Percentiles rank a stretch among this genome's conserved stretches.
phyloP scores from a whole-genome alignment of 2,888 invertebrate species.

The Pterostichus madidus region DNA sequence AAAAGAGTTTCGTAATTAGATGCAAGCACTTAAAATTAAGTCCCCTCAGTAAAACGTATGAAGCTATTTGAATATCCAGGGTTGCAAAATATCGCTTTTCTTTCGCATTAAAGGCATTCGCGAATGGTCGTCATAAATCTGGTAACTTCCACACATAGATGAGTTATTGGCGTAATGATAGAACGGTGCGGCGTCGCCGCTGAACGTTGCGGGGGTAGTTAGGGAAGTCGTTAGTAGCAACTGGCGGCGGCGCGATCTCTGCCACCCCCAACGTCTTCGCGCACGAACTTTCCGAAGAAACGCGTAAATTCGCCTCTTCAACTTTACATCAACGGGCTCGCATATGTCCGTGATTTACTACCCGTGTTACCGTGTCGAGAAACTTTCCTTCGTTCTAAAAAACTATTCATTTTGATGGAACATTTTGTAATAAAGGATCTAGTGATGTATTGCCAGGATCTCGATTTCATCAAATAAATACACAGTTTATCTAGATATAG shows the following conservation, averaged over 20 bases:
- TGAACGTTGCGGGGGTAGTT: constrained; percentile 54
- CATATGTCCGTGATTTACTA: constrained; percentile 59
- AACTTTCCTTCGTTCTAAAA: not conserved
- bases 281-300: constrained; percentile 63
- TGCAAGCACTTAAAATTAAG: no score
- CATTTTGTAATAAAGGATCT: constrained; percentile 15
- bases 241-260: constrained; percentile 58
- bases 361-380: not conserved
- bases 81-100: not conserved
- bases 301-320: constrained; percentile 66
- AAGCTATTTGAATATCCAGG: no score
- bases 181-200: constrained; percentile 5
- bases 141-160: constrained; percentile 57
- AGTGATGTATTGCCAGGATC: not conserved
- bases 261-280: constrained; percentile 31
- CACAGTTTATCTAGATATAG: no score
- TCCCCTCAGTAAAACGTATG: no score
- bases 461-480: no score
- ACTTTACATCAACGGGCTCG: constrained; percentile 63
- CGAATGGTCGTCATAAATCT: constrained; percentile 14
- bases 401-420: constrained; percentile 24
- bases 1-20: no score
- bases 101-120: constrained; percentile 4
- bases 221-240: constrained; percentile 66
- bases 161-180: constrained; percentile 66